Evolutionary conservation across 2,888 invertebrate species (phyloP).

Genomic region (Trilocha varians): DNA sequence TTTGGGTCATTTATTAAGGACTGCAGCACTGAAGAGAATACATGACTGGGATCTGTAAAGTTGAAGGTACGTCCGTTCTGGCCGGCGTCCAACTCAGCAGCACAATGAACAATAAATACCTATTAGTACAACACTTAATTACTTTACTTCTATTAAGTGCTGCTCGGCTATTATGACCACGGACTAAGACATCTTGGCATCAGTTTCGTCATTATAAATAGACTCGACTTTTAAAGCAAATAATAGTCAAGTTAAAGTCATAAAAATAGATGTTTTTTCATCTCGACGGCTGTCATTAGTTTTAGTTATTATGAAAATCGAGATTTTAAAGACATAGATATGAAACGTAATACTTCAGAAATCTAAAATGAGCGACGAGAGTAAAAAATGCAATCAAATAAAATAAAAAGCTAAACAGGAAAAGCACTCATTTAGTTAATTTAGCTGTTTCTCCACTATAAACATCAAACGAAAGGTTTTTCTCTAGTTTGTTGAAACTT

Average conservation of each 20-base stretch:
- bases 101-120: slow-evolving; percentile 65
- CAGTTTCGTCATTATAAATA: no score
- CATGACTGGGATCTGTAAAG: slow-evolving; percentile 55
- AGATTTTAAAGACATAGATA: no score
- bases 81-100: slow-evolving; percentile 49
- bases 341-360: no score
- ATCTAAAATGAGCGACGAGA: no score
- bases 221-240: no score
- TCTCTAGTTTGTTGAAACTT: slow-evolving; percentile 24
- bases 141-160: slow-evolving; percentile 52
- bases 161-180: slow-evolving; percentile 15
- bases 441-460: slow-evolving; percentile 29
- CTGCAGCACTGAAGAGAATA: slow-evolving; percentile 19
- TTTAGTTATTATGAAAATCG: no score
- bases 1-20: background rate
- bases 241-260: no score
- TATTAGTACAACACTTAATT: slow-evolving; percentile 58
- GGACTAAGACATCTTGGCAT: no score
- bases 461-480: slow-evolving; percentile 37
- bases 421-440: slow-evolving; percentile 8
- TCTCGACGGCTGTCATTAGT: no score
- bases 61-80: slow-evolving; percentile 47
- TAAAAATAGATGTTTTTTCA: no score
- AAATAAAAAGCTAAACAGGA: slow-evolving; percentile 10
- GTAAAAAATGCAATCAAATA: slow-evolving; percentile 11